Evolutionary conservation across 1,140 invertebrate species (phyloP).

Genomic region (Arion vulgaris): DNA sequence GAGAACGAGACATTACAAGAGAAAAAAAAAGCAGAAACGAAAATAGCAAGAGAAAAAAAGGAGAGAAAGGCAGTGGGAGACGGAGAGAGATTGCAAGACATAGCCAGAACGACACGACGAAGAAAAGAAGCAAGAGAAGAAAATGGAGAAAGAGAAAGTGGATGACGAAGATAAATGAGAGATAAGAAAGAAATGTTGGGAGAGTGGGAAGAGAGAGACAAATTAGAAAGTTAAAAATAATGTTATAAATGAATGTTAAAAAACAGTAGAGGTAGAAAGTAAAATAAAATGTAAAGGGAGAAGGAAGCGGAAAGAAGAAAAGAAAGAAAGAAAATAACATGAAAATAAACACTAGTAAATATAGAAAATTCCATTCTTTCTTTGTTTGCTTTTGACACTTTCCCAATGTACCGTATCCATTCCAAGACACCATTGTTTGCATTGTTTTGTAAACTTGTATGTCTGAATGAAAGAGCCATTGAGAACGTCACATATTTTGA

Average conservation of each 20-base stretch:
- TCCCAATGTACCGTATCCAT: too few relatives aligned
- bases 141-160: slow-evolving; percentile 2
- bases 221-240: background rate
- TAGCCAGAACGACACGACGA: too few relatives aligned
- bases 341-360: too few relatives aligned
- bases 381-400: too few relatives aligned
- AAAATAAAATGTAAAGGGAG: background rate
- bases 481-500: too few relatives aligned
- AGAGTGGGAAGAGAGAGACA: background rate
- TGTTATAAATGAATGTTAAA: background rate
- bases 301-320: background rate
- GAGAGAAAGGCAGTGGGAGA: slow-evolving; percentile 16
- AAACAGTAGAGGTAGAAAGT: background rate
- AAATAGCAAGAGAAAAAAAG: background rate
- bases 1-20: too few relatives aligned
- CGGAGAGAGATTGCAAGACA: slow-evolving; percentile 11
- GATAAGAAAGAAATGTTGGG: background rate
- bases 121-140: background rate
- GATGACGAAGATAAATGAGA: background rate
- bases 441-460: too few relatives aligned
- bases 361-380: too few relatives aligned
- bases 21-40: too few relatives aligned
- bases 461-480: too few relatives aligned
- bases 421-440: too few relatives aligned
- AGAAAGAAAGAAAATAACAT: background rate